phyloP scores from a whole-genome alignment of 2,888 invertebrate genomes.

The Ferdinandea cuprea region DNA sequence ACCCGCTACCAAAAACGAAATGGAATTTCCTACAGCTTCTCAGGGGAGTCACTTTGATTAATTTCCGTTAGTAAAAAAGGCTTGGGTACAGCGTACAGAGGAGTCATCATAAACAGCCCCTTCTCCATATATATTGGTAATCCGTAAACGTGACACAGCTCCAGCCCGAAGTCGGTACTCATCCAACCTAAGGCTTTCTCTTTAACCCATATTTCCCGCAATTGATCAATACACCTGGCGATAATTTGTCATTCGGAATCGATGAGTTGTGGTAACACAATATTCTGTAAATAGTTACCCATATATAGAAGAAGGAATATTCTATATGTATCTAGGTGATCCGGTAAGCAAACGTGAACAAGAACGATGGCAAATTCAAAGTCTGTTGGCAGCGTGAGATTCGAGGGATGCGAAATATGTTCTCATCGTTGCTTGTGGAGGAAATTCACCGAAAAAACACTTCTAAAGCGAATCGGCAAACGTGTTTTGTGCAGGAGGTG shows the following conservation, averaged over 20 bases:
- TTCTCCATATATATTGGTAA: not conserved
- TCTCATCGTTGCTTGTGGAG: slow-evolving; percentile 13
- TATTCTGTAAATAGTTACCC: slow-evolving; percentile 17
- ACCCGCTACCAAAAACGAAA: slow-evolving; percentile 30
- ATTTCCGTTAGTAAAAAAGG: slow-evolving; percentile 46
- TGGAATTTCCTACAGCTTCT: slow-evolving; percentile 22
- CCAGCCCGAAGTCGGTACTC: not conserved
- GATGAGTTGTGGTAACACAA: slow-evolving; percentile 42
- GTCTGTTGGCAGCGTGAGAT: slow-evolving; percentile 1
- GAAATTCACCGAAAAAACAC: slow-evolving; percentile 34
- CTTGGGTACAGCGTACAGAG: not conserved
- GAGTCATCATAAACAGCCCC: not conserved
- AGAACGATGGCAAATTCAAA: slow-evolving; percentile 11
- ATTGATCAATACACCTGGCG: slow-evolving; percentile 57
- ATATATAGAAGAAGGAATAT: slow-evolving; percentile 4
- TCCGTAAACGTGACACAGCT: slow-evolving; percentile 27
- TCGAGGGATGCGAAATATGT: slow-evolving; percentile 14
- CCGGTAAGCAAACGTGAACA: slow-evolving; percentile 13
- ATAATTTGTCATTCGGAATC: slow-evolving; percentile 58
- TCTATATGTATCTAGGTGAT: slow-evolving; percentile 6
- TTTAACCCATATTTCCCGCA: slow-evolving; percentile 58
- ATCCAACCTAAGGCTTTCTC: slow-evolving; percentile 22
- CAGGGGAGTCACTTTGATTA: slow-evolving; percentile 34
- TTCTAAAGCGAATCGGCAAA: slow-evolving; percentile 15
- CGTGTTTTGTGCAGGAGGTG: slow-evolving; percentile 19